Conservation (phyloP, 2,797 vertebrate species). For the Amblyraja radiata region DNA sequence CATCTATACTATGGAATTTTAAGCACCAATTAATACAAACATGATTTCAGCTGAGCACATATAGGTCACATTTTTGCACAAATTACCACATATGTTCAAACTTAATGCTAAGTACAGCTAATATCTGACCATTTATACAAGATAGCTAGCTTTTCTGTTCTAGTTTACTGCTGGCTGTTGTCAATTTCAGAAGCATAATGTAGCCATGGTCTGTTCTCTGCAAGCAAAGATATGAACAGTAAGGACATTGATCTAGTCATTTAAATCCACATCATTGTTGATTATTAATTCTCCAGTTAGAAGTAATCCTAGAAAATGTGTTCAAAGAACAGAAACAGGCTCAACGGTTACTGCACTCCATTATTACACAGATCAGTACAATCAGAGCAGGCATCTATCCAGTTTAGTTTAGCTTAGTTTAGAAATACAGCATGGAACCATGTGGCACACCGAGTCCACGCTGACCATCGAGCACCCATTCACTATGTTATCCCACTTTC, state of each 20-base stretch:
- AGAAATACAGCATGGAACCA: too few species aligned
- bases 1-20: neutral
- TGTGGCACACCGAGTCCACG: too few species aligned
- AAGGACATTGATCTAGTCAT: neutral
- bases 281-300: neutral
- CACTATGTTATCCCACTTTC: too few species aligned
- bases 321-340: neutral
- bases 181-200: neutral
- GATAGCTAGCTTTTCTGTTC: neutral
- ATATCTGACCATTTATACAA: neutral
- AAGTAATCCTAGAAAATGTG: neutral
- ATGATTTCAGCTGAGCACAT: neutral
- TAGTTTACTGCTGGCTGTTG: neutral
- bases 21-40: constrained; percentile 22
- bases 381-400: neutral
- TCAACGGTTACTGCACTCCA: neutral
- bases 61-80: neutral
- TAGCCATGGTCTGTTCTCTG: neutral
- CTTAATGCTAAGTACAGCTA: neutral
- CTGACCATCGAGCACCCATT: too few species aligned
- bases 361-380: neutral
- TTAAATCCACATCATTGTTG: neutral
- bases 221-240: neutral
- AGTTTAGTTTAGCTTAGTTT: too few species aligned
- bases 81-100: neutral